phyloP scores from a whole-genome alignment of 2,113 vertebrate species.

The Scomber scombrus region DNA sequence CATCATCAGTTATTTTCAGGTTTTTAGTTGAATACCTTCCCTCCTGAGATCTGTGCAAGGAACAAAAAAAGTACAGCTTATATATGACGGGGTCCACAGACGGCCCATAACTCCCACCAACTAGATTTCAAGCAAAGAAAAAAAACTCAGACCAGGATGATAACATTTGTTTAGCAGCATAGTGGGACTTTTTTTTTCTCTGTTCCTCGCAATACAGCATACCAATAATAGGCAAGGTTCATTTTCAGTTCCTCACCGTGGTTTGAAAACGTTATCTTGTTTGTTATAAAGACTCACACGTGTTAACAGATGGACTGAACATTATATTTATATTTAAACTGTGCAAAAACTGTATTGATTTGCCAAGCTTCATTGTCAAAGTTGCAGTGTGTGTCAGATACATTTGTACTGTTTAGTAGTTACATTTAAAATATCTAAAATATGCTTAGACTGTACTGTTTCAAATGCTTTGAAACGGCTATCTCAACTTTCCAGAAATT shows the following conservation, averaged over 20 bases:
- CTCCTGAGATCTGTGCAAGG: constrained; percentile 19
- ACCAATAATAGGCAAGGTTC: constrained; percentile 39
- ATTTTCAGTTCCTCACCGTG: constrained; percentile 57
- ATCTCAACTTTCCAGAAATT: not conserved
- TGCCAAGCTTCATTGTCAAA: too few relatives aligned
- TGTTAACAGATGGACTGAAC: not conserved
- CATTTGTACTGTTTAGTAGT: too few relatives aligned
- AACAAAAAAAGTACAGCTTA: constrained; percentile 23
- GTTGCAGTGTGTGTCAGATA: too few relatives aligned
- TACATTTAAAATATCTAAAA: too few relatives aligned
- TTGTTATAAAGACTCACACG: not conserved
- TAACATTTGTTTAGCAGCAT: constrained; percentile 13
- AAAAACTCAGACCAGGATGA: not conserved
- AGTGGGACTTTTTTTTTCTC: constrained; percentile 30
- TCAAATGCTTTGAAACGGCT: not conserved
- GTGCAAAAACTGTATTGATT: too few relatives aligned
- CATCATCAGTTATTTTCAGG: constrained; percentile 53
- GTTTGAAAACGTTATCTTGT: not conserved
- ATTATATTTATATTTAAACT: not conserved
- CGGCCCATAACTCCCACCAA: constrained; percentile 15
- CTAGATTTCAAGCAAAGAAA: not conserved
- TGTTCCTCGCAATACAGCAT: not conserved
- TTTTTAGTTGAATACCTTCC: not conserved
- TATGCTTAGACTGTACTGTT: too few relatives aligned
- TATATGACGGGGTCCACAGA: constrained; percentile 30